A percentile compares a stretch with the other conserved stretches of the same genome.
phyloP scores from a whole-genome alignment of 1,140 invertebrate genomes.

The Drosophila parvula region DNA sequence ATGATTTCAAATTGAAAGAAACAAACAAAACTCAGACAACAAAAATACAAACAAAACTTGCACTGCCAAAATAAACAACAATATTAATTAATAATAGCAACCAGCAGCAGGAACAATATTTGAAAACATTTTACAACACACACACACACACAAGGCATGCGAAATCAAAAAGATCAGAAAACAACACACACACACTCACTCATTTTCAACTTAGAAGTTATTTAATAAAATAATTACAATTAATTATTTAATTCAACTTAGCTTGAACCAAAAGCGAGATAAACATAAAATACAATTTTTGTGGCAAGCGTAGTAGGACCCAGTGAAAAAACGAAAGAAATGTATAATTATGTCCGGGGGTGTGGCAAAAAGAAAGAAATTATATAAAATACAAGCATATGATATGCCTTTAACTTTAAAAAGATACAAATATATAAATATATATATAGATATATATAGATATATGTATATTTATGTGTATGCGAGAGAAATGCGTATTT shows the following conservation, averaged over 20 bases:
- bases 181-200: conserved; percentile 33
- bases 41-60: conserved; percentile 56
- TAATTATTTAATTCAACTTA: conserved; percentile 67
- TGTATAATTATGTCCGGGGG: not conserved
- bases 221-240: conserved; percentile 64
- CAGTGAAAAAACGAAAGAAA: conserved; percentile 25
- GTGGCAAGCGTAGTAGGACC: conserved; percentile 2
- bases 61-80: conserved; percentile 67
- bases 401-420: conserved; percentile 33
- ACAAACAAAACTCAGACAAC: conserved; percentile 8
- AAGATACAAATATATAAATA: conserved; percentile 26
- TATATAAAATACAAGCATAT: conserved; percentile 67
- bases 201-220: conserved; percentile 63
- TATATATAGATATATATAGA: conserved; percentile 1
- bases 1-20: conserved; percentile 22
- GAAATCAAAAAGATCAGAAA: conserved; percentile 42
- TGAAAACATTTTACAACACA: conserved; percentile 9
- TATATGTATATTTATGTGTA: conserved; percentile 40
- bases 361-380: conserved; percentile 57
- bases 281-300: conserved; percentile 31
- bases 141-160: conserved; percentile 24
- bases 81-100: conserved; percentile 37
- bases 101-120: conserved; percentile 21
- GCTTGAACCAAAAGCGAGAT: conserved; percentile 45
- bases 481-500: conserved; percentile 49